Evolutionary conservation across 92 coral and sea anemone genomes (phyloP), one percentile per base, ranked within the genome.

Genomic region (Metridium senile): DNA sequence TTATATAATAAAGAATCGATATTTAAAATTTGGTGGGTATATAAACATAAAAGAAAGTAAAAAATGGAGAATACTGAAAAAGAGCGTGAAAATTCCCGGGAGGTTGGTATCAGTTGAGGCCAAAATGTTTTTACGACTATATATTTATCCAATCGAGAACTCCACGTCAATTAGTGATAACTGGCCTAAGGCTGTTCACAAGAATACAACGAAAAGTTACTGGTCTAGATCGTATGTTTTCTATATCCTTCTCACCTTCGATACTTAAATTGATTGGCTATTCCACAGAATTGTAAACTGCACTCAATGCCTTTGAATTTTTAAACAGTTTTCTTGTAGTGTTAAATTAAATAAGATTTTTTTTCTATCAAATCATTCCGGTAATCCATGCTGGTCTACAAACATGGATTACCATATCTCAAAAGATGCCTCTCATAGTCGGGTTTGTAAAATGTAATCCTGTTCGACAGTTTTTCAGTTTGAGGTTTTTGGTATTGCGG

Each of bases 261-360:
- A 6, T 54, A 54, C 59, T 54, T 3, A 54, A 19, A 54, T 10
- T 3, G 25, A 54, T 54, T 54, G 59, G 17, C 17, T 13, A 20
- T 54, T 54, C 59, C 59, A 20, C 59, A 20, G 25, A 61, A 61
- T 61, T 27, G 66, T 26, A 61, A 61, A 61, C 66, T 61, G 30
- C 33, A 22, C 66, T 61, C 66, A 61, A 61, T 2, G 13, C 66
- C 31, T 61, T 23, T 61, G 9, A 61, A 61, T 61, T 61, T 61
- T 61, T 61, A 61, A 61, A 61, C 32, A 54, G 66, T 61, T 54
- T 54, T 54, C 3, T 20, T 54, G 59, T 54, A 2, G n/a, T 9
- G 20, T 54, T 20, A 19, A 54, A 9, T 54, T 20, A 54, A 54
- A 10, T 54, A 20, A 21, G 23, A 20, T 54, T 54, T 54, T 9